A percentile compares a stretch with the other conserved stretches of the same genome.
Evolutionary conservation across 2,113 vertebrate genomes (phyloP).

Genomic region (Barbus barbus): DNA sequence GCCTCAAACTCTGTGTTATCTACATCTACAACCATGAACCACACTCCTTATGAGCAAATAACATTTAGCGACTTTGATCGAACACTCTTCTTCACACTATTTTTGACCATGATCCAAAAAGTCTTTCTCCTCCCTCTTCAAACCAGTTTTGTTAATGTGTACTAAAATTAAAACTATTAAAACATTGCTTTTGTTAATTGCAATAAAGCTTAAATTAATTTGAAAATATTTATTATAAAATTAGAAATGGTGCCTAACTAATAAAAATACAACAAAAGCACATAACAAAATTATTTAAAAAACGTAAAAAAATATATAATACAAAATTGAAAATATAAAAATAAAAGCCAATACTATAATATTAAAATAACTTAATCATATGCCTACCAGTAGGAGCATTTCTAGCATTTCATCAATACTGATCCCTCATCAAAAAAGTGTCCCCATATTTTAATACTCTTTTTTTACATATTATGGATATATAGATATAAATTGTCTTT

Average conservation of each 20-base stretch:
- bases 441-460: too few relatives aligned
- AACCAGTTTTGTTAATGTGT: not conserved
- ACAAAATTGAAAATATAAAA: not conserved
- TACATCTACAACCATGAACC: slow-evolving; percentile 1
- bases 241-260: not conserved
- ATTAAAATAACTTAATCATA: not conserved
- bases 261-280: not conserved
- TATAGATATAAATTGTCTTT: too few relatives aligned
- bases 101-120: not conserved
- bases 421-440: too few relatives aligned
- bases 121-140: not conserved
- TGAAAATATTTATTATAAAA: not conserved
- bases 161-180: not conserved
- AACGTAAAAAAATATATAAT: too few relatives aligned
- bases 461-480: too few relatives aligned
- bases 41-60: not conserved
- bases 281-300: too few relatives aligned
- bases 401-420: too few relatives aligned
- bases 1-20: not conserved
- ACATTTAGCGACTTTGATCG: not conserved
- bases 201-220: too few relatives aligned
- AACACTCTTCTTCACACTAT: not conserved
- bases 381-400: not conserved
- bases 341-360: not conserved
- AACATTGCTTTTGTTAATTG: not conserved